Evolutionary conservation across 2,888 invertebrate genomes (phyloP).

Genomic region (Philereme transversata): DNA sequence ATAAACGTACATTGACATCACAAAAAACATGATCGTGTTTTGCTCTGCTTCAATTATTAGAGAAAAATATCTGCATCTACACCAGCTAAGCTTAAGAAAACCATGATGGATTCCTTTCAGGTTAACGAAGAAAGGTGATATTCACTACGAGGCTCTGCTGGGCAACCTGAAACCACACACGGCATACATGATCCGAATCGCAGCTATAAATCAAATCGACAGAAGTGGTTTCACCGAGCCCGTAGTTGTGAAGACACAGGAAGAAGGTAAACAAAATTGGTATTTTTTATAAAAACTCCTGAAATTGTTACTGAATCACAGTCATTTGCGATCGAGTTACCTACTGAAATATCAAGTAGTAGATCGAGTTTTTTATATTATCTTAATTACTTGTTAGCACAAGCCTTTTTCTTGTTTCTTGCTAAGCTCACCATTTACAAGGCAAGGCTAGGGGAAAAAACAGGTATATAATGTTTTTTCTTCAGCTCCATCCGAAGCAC

Average conservation of each 20-base stretch:
- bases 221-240: constrained; percentile 90
- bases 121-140: constrained; percentile 71
- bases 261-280: constrained; percentile 86
- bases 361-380: no score
- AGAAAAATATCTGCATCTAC: no score
- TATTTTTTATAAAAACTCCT: neutral
- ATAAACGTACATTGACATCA: no score
- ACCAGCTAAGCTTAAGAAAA: neutral
- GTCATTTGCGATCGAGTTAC: neutral
- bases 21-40: no score
- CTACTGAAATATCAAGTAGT: neutral
- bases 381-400: no score
- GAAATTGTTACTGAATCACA: neutral
- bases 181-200: constrained; percentile 91
- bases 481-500: constrained; percentile 88
- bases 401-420: no score
- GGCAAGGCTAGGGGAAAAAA: no score
- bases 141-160: constrained; percentile 76
- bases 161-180: constrained; percentile 89
- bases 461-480: neutral
- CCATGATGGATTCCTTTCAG: constrained; percentile 42
- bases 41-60: no score
- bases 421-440: no score
- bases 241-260: constrained; percentile 91
- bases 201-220: constrained; percentile 93